Evolutionary conservation across 2,113 vertebrate genomes (phyloP).

Genomic region (Platycercus adscitus): DNA sequence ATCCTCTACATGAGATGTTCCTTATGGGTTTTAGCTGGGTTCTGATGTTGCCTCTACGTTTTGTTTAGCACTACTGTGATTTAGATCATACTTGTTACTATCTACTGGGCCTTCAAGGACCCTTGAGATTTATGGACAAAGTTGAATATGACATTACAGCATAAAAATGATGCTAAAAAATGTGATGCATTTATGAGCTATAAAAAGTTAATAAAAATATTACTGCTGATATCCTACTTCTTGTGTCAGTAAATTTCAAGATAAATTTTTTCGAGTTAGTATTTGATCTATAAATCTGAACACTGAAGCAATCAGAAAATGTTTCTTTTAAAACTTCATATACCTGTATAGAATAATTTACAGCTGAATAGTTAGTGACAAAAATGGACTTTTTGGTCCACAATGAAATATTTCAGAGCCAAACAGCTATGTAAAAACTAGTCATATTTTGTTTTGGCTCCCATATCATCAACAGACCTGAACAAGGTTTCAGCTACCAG

Average conservation of each 20-base stretch:
- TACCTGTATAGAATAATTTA: background rate
- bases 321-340: background rate
- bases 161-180: background rate
- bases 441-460: background rate
- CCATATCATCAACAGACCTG: background rate
- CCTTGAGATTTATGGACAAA: background rate
- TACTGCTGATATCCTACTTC: background rate
- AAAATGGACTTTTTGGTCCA: background rate
- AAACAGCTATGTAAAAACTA: background rate
- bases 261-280: background rate
- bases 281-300: background rate
- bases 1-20: background rate
- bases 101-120: background rate
- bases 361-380: background rate
- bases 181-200: background rate
- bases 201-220: background rate
- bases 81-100: background rate
- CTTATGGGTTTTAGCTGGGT: background rate
- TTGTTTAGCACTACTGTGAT: background rate
- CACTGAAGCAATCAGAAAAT: background rate
- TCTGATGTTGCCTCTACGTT: background rate
- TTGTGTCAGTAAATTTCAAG: background rate
- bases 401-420: background rate
- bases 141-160: background rate
- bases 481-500: background rate